phyloP scores from a whole-genome alignment of 2,113 vertebrate genomes.

The Rhineura floridana region DNA sequence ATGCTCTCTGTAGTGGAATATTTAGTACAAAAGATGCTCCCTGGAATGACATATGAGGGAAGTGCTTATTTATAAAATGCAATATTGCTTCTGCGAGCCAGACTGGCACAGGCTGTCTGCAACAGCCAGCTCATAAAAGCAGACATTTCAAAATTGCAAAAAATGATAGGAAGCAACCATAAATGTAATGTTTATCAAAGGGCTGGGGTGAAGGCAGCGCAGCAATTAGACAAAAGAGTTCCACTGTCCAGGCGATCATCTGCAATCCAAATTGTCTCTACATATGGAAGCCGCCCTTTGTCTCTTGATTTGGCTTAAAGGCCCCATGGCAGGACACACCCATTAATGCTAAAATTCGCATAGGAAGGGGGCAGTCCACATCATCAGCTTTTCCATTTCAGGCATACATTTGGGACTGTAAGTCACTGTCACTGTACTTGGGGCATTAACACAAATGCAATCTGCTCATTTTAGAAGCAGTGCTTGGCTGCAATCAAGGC shows the following conservation, averaged over 20 bases:
- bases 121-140: conserved; percentile 47
- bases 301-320: background rate
- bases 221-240: conserved; percentile 41
- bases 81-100: conserved; percentile 65
- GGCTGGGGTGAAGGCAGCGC: background rate
- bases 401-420: background rate
- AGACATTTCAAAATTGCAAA: conserved; percentile 25
- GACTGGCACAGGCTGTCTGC: conserved; percentile 29
- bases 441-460: background rate
- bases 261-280: conserved; percentile 8
- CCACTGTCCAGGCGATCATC: background rate
- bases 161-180: conserved; percentile 33
- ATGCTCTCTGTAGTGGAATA: conserved; percentile 59
- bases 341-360: background rate
- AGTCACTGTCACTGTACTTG: background rate
- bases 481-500: background rate
- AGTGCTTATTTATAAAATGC: conserved; percentile 60
- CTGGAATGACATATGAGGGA: conserved; percentile 38
- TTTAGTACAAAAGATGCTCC: conserved; percentile 47
- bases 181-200: conserved; percentile 28
- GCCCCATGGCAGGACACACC: background rate
- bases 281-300: background rate
- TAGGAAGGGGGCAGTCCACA: too few relatives aligned
- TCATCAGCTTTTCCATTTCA: too few relatives aligned
- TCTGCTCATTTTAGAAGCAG: background rate